A percentile compares a stretch with the other conserved stretches of the same genome.
These are phyloP conservation scores for Neomorphus geoffroyi DNA, from an alignment of 2,797 vertebrate species.

Conservation along the genomic window DNA sequence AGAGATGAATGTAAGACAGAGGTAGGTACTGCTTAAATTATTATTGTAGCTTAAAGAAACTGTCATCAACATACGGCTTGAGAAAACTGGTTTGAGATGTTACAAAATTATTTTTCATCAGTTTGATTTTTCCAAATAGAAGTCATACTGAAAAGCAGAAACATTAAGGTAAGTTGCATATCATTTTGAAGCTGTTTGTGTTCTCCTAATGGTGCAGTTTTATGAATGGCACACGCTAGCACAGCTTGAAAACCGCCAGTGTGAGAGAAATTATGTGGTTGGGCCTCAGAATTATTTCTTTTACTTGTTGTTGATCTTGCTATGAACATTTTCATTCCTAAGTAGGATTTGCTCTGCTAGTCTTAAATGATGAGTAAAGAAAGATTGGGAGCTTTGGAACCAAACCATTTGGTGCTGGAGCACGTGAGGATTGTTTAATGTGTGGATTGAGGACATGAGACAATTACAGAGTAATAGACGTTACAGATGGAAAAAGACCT, in stretches of 20 bases:
- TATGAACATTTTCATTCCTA: slow-evolving; percentile 5
- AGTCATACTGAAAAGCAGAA: background rate
- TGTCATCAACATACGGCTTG: background rate
- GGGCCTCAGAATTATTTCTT: background rate
- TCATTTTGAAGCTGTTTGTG: background rate
- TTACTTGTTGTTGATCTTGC: background rate
- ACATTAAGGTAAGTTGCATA: background rate
- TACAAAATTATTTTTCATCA: background rate
- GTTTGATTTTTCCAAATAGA: background rate
- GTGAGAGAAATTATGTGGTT: background rate
- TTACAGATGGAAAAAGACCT: slow-evolving; percentile 49
- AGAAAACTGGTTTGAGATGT: background rate
- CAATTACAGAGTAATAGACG: slow-evolving; percentile 23
- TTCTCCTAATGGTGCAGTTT: background rate
- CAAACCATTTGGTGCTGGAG: slow-evolving; percentile 7
- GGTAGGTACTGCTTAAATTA: background rate
- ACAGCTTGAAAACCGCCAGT: background rate
- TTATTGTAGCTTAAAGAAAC: background rate
- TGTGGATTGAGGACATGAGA: slow-evolving; percentile 48
- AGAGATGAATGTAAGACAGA: background rate
- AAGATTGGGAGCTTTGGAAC: slow-evolving; percentile 31
- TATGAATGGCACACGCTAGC: background rate
- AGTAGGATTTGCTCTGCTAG: slow-evolving; percentile 28
- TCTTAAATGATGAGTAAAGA: slow-evolving; percentile 45
- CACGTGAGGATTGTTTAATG: background rate